Conservation (phyloP, 2,797 vertebrate species). For the Acrossocheilus fasciatus region DNA sequence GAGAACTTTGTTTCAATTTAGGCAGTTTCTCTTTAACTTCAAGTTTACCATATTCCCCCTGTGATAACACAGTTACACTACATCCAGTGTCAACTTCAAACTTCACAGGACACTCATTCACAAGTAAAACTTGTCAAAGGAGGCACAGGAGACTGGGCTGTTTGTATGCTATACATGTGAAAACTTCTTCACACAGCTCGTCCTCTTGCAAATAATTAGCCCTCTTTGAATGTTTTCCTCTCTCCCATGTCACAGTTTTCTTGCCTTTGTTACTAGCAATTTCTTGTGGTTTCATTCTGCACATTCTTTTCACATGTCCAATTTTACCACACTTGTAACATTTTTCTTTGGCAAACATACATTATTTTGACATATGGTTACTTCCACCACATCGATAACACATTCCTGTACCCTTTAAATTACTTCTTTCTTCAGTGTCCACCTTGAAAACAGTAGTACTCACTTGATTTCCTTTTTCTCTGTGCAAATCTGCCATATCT, state of each 20-base stretch:
- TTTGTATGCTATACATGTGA: conserved; percentile 2
- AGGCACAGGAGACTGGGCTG: neutral
- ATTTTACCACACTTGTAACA: neutral
- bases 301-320: neutral
- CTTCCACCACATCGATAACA: neutral
- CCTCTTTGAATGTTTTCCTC: neutral
- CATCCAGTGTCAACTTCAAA: conserved; percentile 18
- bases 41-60: neutral
- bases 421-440: neutral
- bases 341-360: neutral
- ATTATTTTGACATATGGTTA: neutral
- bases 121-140: neutral
- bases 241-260: neutral
- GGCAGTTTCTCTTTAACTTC: neutral
- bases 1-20: neutral
- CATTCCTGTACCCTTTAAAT: neutral
- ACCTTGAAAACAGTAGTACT: neutral
- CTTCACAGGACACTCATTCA: neutral
- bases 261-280: neutral
- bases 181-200: neutral
- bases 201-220: neutral
- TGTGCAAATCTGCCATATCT: conserved; percentile 14
- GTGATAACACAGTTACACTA: conserved; percentile 7
- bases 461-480: neutral
- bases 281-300: neutral